These are phyloP conservation scores for Synergus umbraculus DNA, from an alignment of 2,888 invertebrate species.

Conservation along the genomic window DNA sequence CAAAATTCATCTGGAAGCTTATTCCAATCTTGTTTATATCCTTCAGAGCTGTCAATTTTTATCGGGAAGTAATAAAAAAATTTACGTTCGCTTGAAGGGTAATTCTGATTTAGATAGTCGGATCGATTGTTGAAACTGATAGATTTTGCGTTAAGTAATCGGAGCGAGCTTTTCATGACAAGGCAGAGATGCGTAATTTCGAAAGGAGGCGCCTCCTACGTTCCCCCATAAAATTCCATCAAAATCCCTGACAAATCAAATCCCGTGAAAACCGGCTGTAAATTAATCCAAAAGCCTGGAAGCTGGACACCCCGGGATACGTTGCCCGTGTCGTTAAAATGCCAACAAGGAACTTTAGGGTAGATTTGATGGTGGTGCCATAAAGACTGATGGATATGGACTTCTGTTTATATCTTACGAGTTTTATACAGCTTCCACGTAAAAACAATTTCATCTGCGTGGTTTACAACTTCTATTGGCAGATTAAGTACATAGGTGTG, in stretches of 20 bases:
- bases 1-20: not conserved
- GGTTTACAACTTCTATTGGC: conserved; percentile 29
- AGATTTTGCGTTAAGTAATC: conserved; percentile 18
- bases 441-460: not conserved
- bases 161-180: not conserved
- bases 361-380: conserved; percentile 58
- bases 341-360: conserved; percentile 56
- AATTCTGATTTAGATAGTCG: conserved; percentile 6
- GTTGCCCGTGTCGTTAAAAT: conserved; percentile 58
- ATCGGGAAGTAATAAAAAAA: conserved; percentile 16
- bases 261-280: conserved; percentile 58
- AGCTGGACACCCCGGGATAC: conserved; percentile 26
- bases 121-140: conserved; percentile 10
- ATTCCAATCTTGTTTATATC: not conserved
- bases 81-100: not conserved
- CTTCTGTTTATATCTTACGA: conserved; percentile 36
- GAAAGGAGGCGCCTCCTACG: not conserved
- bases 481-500: conserved; percentile 3
- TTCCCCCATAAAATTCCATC: conserved; percentile 61
- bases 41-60: not conserved
- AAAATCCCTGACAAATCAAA: conserved; percentile 62
- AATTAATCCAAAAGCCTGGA: conserved; percentile 61
- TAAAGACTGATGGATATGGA: conserved; percentile 50
- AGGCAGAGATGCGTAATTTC: not conserved
- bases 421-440: conserved; percentile 14